Conservation (phyloP, 2,113 vertebrate species). For the Ceratotherium simum region DNA sequence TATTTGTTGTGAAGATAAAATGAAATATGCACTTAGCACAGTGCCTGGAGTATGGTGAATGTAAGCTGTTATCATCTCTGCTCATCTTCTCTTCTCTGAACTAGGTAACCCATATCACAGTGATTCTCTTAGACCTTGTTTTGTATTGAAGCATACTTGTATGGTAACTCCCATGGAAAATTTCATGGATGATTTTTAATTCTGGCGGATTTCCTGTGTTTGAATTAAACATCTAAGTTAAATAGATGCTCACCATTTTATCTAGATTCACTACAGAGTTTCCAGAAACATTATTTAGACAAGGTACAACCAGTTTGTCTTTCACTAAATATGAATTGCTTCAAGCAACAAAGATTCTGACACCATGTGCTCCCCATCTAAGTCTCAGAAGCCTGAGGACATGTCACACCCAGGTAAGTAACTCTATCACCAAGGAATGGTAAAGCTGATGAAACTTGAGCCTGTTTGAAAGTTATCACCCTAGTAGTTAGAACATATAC, state of each 20-base stretch:
- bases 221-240: constrained; percentile 13
- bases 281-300: background rate
- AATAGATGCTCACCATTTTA: background rate
- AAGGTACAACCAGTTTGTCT: background rate
- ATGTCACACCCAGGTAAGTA: background rate
- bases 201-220: background rate
- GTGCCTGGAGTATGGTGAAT: background rate
- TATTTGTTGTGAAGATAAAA: background rate
- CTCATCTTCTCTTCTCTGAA: background rate
- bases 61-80: background rate
- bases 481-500: background rate
- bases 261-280: background rate
- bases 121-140: background rate
- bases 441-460: background rate
- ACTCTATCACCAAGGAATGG: background rate
- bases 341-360: background rate
- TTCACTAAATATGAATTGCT: background rate
- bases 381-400: constrained; percentile 30
- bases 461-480: background rate
- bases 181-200: background rate
- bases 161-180: background rate
- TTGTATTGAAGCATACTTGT: background rate
- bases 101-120: background rate
- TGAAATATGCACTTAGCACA: background rate
- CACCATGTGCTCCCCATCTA: background rate